Percentiles rank a stretch among this genome's conserved stretches.
phyloP scores from a whole-genome alignment of 2,888 invertebrate genomes.

The Thelaira solivaga region DNA sequence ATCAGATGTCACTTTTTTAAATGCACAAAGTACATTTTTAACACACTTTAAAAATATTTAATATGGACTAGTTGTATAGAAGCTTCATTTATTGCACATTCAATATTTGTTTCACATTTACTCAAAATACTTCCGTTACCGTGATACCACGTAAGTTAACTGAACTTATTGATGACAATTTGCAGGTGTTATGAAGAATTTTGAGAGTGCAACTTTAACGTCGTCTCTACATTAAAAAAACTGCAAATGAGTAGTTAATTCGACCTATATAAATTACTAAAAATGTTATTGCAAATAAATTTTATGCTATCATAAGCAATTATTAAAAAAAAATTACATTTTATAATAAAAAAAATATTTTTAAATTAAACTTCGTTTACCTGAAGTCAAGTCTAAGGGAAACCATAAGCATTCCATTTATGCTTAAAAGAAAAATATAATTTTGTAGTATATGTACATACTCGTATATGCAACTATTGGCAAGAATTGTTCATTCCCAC shows the following conservation, averaged over 20 bases:
- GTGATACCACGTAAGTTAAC: conserved; percentile 68
- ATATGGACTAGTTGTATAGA: neutral
- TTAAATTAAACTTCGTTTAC: neutral
- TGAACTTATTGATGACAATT: conserved; percentile 65
- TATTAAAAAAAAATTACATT: conserved; percentile 38
- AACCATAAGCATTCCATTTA: conserved; percentile 7
- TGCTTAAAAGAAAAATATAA: conserved; percentile 5
- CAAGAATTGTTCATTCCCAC: too few relatives aligned
- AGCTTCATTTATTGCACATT: neutral
- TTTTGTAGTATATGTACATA: too few relatives aligned
- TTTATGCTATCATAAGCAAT: conserved; percentile 61
- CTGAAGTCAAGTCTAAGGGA: conserved; percentile 44
- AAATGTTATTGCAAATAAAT: conserved; percentile 26
- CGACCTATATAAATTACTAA: conserved; percentile 52
- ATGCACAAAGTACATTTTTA: too few relatives aligned
- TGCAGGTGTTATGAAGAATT: conserved; percentile 69
- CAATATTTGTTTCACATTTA: neutral
- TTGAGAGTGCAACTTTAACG: conserved; percentile 67
- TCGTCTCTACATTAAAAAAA: conserved; percentile 23
- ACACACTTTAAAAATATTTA: too few relatives aligned
- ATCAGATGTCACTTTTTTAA: conserved; percentile 55
- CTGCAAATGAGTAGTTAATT: conserved; percentile 14
- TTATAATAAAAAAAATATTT: conserved; percentile 71
- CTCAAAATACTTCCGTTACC: conserved; percentile 61
- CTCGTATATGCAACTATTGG: too few relatives aligned